Evolutionary conservation across 2,797 vertebrate species (phyloP).

Genomic region (Chelon auratus): DNA sequence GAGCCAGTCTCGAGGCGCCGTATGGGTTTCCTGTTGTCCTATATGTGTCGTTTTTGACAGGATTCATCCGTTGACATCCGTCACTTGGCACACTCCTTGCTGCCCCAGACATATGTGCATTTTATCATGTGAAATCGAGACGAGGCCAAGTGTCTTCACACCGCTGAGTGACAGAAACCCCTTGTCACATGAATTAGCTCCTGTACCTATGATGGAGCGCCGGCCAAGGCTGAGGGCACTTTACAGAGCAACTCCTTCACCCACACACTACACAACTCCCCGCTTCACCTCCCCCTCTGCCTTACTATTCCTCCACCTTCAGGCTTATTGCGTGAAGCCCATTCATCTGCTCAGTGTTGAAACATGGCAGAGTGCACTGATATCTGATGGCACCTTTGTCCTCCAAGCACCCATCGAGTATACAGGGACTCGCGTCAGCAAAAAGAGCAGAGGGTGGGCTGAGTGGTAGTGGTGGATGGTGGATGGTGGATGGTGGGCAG

Average conservation of each 20-base stretch:
- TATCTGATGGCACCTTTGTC: conserved; percentile 75
- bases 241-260: conserved; percentile 37
- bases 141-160: conserved; percentile 59
- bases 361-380: conserved; percentile 67
- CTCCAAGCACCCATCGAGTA: conserved; percentile 54
- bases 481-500: conserved; percentile 14
- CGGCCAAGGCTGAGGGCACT: conserved; percentile 68
- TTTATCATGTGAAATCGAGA: conserved; percentile 76
- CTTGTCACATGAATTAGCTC: conserved; percentile 79
- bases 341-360: conserved; percentile 80
- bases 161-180: conserved; percentile 72
- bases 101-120: conserved; percentile 40
- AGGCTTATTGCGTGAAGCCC: conserved; percentile 73
- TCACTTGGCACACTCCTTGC: conserved; percentile 21
- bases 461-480: conserved; percentile 14
- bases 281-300: conserved; percentile 34
- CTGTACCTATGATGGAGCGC: conserved; percentile 69
- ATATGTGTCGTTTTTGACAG: conserved; percentile 45
- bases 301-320: conserved; percentile 55
- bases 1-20: conserved; percentile 33
- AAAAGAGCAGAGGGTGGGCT: conserved; percentile 43
- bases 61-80: conserved; percentile 35
- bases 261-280: conserved; percentile 22
- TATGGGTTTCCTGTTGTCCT: conserved; percentile 39
- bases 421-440: conserved; percentile 47